phyloP scores from a whole-genome alignment of 2,888 invertebrate genomes.

The Griposia aprilina region DNA sequence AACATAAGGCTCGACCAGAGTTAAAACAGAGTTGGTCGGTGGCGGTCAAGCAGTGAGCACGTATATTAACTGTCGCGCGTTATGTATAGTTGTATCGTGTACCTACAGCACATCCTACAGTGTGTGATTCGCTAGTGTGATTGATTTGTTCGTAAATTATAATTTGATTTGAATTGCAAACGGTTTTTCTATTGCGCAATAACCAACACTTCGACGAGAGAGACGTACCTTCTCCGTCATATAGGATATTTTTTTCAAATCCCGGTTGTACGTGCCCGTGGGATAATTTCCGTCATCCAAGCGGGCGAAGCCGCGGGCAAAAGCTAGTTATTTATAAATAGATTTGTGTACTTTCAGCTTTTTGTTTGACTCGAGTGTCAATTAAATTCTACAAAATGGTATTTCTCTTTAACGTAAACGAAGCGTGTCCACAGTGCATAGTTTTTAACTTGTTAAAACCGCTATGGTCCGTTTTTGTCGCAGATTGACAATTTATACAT shows the following conservation, averaged over 20 bases:
- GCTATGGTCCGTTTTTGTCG: constrained; percentile 39
- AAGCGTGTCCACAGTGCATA: constrained; percentile 44
- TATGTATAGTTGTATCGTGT: too few species aligned
- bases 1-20: too few species aligned
- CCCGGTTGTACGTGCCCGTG: background rate
- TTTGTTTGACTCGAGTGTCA: constrained; percentile 29
- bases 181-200: too few species aligned
- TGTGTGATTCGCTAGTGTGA: too few species aligned
- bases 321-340: background rate
- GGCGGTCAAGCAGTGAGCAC: too few species aligned
- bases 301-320: background rate
- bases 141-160: too few species aligned
- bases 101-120: too few species aligned
- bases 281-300: background rate
- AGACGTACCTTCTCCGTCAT: background rate
- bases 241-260: background rate
- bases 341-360: background rate
- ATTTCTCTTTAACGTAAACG: constrained; percentile 39
- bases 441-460: constrained; percentile 45
- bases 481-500: constrained; percentile 39
- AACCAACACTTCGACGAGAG: too few species aligned
- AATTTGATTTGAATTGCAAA: too few species aligned
- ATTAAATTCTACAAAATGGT: constrained; percentile 36
- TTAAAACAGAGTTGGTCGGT: too few species aligned
- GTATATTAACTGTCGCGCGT: too few species aligned